These are phyloP conservation scores for Unio delphinus DNA, from an alignment of 2,888 invertebrate species.

Conservation along the genomic window DNA sequence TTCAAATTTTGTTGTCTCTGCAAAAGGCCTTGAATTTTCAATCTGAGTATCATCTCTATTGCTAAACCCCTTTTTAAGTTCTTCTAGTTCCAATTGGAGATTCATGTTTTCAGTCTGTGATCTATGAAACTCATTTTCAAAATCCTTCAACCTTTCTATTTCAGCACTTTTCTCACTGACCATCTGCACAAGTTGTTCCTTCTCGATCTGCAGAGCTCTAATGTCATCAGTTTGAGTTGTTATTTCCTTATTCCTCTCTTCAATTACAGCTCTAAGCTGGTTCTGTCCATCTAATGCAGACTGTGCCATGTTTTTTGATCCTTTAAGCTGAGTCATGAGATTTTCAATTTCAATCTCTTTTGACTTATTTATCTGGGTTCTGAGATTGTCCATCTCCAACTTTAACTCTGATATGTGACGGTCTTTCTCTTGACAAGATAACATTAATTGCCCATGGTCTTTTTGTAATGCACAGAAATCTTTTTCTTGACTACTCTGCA, in stretches of 20 bases:
- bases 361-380: conserved; percentile 33
- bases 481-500: conserved; percentile 38
- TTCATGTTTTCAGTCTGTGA: conserved; percentile 9
- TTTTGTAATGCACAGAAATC: conserved; percentile 37
- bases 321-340: conserved; percentile 33
- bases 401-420: conserved; percentile 36
- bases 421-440: conserved; percentile 40
- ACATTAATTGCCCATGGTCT: conserved; percentile 40
- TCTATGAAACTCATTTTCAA: conserved; percentile 7
- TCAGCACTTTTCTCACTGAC: background rate
- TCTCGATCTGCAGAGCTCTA: conserved; percentile 10
- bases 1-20: conserved; percentile 32
- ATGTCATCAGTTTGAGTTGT: conserved; percentile 15
- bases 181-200: conserved; percentile 2
- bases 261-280: conserved; percentile 22
- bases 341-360: conserved; percentile 35
- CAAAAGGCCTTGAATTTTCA: conserved; percentile 15
- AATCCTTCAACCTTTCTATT: conserved; percentile 9
- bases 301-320: conserved; percentile 36
- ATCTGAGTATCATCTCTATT: conserved; percentile 7
- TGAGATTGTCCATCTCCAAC: conserved; percentile 27
- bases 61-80: conserved; percentile 1
- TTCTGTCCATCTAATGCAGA: conserved; percentile 35
- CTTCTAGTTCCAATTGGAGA: conserved; percentile 7
- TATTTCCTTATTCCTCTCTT: conserved; percentile 23